Percentiles rank a stretch among this genome's conserved stretches.
Evolutionary conservation across 2,113 vertebrate genomes (phyloP).

Genomic region (Glareola pratincola): DNA sequence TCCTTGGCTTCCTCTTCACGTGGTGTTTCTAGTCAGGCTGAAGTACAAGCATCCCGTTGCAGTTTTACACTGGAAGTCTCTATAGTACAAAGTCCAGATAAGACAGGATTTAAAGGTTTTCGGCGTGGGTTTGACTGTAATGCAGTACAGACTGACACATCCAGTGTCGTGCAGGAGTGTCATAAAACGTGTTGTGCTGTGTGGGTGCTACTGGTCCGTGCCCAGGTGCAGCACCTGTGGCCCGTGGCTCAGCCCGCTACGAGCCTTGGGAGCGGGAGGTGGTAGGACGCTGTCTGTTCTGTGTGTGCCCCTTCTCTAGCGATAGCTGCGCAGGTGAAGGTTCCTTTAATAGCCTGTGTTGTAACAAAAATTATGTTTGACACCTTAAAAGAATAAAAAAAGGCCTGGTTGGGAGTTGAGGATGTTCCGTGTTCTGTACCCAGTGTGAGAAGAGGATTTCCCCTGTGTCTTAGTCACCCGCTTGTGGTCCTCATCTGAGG

Average conservation of each 20-base stretch:
- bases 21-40: neutral
- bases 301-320: neutral
- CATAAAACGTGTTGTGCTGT: accelerated
- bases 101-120: neutral
- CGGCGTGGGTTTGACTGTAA: neutral
- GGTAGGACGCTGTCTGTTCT: neutral
- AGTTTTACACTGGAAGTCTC: neutral
- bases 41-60: neutral
- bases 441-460: neutral
- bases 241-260: neutral
- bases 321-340: neutral
- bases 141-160: no score
- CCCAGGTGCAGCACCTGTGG: no score
- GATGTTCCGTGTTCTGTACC: accelerated
- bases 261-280: no score
- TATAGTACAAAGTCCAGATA: neutral
- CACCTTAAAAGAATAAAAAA: neutral
- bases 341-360: neutral
- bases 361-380: neutral
- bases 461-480: neutral
- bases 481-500: neutral
- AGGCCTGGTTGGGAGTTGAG: neutral
- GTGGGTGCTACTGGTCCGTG: accelerated
- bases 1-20: neutral
- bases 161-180: neutral